These are phyloP conservation scores for Garrulus glandarius DNA, from an alignment of 2,797 vertebrate species.

Conservation along the genomic window DNA sequence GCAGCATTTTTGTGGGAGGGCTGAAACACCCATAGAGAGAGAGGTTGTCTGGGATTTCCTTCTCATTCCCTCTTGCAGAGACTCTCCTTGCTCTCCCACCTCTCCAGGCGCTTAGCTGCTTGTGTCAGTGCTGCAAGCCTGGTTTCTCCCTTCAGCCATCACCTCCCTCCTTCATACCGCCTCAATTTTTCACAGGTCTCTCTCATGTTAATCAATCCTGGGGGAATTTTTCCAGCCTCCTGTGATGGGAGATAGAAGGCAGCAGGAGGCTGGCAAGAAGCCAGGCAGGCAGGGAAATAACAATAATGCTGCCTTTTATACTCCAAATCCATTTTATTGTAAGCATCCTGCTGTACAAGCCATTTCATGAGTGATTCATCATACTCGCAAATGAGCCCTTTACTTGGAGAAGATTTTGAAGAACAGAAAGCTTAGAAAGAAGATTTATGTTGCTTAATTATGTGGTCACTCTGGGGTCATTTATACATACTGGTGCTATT, in stretches of 20 bases:
- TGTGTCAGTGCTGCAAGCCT: not conserved
- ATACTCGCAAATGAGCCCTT: not conserved
- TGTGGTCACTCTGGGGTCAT: not conserved
- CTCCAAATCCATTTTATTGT: not conserved
- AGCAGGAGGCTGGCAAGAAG: slow-evolving; percentile 1
- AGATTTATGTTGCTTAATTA: not conserved
- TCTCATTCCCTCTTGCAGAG: not conserved
- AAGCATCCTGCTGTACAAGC: not conserved
- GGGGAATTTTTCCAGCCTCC: not conserved
- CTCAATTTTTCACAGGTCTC: not conserved
- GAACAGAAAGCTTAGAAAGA: not conserved
- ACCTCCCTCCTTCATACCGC: not conserved
- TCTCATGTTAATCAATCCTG: not conserved
- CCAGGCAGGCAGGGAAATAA: not conserved
- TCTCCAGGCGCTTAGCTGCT: not conserved
- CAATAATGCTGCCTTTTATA: not conserved
- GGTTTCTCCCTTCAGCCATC: not conserved
- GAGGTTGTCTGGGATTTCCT: not conserved
- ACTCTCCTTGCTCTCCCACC: not conserved
- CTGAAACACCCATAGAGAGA: not conserved
- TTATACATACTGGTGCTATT: not conserved
- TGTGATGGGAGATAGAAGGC: not conserved
- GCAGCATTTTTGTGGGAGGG: not conserved
- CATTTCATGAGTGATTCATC: not conserved
- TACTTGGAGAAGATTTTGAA: not conserved